These are phyloP conservation scores for Muscicapa adusta DNA, from an alignment of 2,113 vertebrate genomes.

Conservation along the genomic window DNA sequence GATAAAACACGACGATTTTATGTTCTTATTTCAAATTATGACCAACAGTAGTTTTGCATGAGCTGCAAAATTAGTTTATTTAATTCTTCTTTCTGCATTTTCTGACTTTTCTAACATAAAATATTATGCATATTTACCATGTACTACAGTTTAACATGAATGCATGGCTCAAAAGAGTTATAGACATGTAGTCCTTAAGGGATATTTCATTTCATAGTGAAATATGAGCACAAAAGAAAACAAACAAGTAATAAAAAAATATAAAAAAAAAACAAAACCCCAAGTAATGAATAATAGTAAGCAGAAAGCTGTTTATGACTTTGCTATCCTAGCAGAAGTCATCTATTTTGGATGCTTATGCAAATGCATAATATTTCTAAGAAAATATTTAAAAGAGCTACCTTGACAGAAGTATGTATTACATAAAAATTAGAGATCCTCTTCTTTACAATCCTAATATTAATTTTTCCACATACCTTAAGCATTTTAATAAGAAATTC, in stretches of 20 bases:
- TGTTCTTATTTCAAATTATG: not conserved
- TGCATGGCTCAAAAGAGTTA: not conserved
- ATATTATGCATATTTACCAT: not conserved
- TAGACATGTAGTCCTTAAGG: not conserved
- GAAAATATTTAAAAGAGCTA: not conserved
- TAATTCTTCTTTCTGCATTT: not conserved
- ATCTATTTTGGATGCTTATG: not conserved
- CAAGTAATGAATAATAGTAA: not conserved
- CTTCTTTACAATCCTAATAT: not conserved
- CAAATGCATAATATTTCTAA: not conserved
- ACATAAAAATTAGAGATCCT: not conserved
- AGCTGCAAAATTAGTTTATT: not conserved
- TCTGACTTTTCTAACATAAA: not conserved
- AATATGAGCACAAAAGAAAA: not conserved
- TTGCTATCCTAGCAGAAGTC: not conserved
- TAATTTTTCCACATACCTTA: not conserved
- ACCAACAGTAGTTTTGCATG: not conserved
- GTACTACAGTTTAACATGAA: not conserved
- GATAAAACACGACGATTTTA: not conserved
- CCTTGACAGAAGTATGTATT: not conserved
- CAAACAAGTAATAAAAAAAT: not conserved
- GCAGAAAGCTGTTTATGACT: not conserved
- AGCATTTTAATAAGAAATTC: not conserved
- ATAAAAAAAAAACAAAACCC: not conserved
- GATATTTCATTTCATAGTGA: not conserved